phyloP scores from a whole-genome alignment of 2,797 vertebrate genomes.

The Rhincodon typus region DNA sequence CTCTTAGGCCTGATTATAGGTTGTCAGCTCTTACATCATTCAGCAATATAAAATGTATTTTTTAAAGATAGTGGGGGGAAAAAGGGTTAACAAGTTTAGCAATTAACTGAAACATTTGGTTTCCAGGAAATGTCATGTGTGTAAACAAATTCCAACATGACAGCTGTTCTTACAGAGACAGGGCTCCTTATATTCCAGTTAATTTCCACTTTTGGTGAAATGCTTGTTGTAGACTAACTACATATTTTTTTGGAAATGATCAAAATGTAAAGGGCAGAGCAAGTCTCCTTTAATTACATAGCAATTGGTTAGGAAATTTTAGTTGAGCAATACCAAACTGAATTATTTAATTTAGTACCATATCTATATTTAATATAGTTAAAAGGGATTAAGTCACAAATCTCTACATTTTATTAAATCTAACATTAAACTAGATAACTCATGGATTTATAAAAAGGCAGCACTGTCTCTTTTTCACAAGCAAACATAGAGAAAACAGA shows the following conservation, averaged over 20 bases:
- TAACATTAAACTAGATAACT: background rate
- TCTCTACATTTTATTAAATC: background rate
- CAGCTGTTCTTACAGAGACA: constrained; percentile 9
- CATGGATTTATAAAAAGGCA: background rate
- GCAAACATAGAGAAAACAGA: background rate
- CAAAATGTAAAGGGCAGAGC: background rate
- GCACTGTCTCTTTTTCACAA: constrained; percentile 6
- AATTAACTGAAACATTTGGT: too few relatives aligned
- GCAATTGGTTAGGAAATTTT: background rate
- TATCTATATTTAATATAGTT: background rate
- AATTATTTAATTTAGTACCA: background rate
- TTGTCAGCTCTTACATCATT: constrained; percentile 24
- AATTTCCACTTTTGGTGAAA: background rate
- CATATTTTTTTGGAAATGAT: background rate
- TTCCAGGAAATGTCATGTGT: too few relatives aligned
- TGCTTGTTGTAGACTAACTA: background rate
- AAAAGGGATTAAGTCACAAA: background rate
- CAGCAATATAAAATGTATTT: background rate
- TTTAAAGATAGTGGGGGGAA: background rate
- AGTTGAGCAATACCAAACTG: background rate
- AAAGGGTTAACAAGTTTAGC: constrained; percentile 1
- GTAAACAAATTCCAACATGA: background rate
- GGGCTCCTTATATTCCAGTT: background rate
- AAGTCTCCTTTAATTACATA: background rate
- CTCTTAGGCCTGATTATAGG: background rate